Evolutionary conservation across 2,113 vertebrate species (phyloP), one percentile per base, ranked within the genome.

Genomic region (Apus apus): DNA sequence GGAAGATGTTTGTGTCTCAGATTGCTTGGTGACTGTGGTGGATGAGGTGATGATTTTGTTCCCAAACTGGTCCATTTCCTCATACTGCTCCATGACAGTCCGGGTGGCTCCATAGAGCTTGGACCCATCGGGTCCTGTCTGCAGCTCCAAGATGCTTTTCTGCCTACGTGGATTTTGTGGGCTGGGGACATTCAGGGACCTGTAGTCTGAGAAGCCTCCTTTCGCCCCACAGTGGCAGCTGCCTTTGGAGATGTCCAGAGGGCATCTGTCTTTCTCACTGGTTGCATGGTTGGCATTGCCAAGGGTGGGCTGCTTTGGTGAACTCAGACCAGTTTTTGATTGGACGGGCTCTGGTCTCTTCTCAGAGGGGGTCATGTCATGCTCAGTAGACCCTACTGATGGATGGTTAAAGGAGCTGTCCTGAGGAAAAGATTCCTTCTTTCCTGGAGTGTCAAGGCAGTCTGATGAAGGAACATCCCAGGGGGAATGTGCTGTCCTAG

Each of bases 11-110:
- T 91, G 93, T 0, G 97, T 97, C 89, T 98, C 98, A 13, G 98
- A 97, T 32, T 98, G 98, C 85, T 98, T 96, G 4, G 98, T 98
- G 95, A 98, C 97, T 0, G 98, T 98, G 23, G 98, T 98, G 26
- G 98, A 99, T 0, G 98, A 98, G 7, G 97, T 97, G 89, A 98
- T 98, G 66, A 98, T 98, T 61, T 94, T 98, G 87, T 98, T 99
- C n/a, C 98, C 98, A 36, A 98, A 98, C 71, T 96, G 83, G 80
- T 98, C 98, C 15, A 96, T 98, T 94, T 98, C 98, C 94, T 99
- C 98, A 0, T 98, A 98, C 80, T 99, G 98, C 80, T 99, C 98
- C 1, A 96, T 98, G 85, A 98, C 89, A 4, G 98, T 98, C 93
- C 98, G 97, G 3, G 97, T 98, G 71, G 97, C 96, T 85, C 98